A percentile compares a stretch with the other conserved stretches of the same genome.
Conservation (phyloP, 2,888 invertebrate species). For the Nezara viridula region DNA sequence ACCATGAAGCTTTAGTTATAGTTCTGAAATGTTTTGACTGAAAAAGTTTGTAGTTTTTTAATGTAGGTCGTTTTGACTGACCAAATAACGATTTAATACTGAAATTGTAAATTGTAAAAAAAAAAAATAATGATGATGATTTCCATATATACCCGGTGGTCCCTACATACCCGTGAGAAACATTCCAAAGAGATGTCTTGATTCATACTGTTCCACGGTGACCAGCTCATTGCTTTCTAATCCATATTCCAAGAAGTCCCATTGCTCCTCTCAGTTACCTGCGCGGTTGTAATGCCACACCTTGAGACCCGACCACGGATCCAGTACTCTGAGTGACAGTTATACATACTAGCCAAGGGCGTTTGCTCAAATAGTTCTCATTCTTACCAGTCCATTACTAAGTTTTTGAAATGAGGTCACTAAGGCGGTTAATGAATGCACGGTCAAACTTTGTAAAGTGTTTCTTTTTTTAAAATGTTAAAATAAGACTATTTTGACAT, state of each 20-base stretch:
- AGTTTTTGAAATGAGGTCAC: neutral
- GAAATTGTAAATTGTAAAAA: too few species aligned
- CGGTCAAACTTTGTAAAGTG: neutral
- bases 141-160: too few species aligned
- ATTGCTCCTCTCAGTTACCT: neutral
- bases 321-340: neutral
- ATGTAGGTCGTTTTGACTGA: too few species aligned
- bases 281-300: neutral
- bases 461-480: neutral
- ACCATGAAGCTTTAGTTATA: too few species aligned
- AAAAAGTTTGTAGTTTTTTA: too few species aligned
- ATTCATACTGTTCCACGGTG: neutral
- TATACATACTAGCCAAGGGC: neutral
- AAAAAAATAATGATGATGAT: too few species aligned
- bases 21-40: too few species aligned
- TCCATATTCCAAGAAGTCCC: neutral
- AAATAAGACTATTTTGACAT: neutral
- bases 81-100: too few species aligned
- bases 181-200: neutral
- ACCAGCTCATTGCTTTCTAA: neutral
- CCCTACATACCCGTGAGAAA: neutral
- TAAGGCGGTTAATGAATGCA: neutral
- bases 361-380: neutral
- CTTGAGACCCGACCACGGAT: constrained; percentile 24
- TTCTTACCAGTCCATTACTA: neutral